These are phyloP conservation scores for Teleiodes luculella DNA, from an alignment of 2,888 invertebrate species.

Conservation along the genomic window DNA sequence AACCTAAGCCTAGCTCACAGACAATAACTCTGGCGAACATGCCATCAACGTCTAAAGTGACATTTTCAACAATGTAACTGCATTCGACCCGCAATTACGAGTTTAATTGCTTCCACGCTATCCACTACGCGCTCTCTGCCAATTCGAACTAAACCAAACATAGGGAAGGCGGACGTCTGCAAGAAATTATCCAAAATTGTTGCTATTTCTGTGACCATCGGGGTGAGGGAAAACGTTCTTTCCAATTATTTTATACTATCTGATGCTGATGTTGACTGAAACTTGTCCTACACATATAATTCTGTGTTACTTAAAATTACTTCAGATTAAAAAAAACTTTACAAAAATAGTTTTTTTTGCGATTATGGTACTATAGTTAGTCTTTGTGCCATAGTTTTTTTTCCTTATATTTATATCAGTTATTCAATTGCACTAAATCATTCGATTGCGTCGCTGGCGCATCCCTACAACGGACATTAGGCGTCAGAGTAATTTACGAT, in stretches of 20 bases:
- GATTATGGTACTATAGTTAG: no score
- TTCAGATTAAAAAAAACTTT: no score
- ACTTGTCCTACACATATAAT: no score
- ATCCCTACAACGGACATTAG: slow-evolving; percentile 9
- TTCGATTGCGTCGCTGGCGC: neutral
- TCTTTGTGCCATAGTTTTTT: no score
- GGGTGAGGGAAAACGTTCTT: neutral
- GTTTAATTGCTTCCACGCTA: slow-evolving; percentile 19
- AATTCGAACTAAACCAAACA: slow-evolving; percentile 12
- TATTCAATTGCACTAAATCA: neutral
- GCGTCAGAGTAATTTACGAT: slow-evolving; percentile 8
- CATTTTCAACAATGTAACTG: slow-evolving; percentile 15
- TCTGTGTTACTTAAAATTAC: no score
- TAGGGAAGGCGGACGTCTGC: slow-evolving; percentile 17
- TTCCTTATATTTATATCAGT: neutral
- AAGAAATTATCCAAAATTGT: slow-evolving; percentile 11
- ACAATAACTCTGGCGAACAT: slow-evolving; percentile 2
- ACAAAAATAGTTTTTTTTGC: no score
- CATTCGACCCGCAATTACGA: slow-evolving; percentile 18
- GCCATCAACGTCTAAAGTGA: slow-evolving; percentile 7
- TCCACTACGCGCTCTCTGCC: slow-evolving; percentile 19
- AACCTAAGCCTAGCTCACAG: neutral
- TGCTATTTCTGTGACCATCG: neutral
- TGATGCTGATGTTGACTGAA: no score
- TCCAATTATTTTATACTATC: no score